Conservation (phyloP, 92 coral and sea anemone genomes). For the Zoanthus solanderi region DNA sequence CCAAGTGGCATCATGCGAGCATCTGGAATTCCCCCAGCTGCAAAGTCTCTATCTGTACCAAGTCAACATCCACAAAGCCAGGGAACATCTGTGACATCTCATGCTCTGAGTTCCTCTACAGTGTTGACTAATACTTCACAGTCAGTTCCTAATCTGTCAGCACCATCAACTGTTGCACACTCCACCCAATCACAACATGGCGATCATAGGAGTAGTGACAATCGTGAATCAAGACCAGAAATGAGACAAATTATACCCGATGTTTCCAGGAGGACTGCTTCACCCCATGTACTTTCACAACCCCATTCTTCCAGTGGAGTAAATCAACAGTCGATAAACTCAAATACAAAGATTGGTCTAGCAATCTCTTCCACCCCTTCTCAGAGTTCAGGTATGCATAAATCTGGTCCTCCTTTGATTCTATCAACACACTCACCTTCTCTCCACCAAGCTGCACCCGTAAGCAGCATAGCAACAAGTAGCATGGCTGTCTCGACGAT, state of each 20-base stretch:
- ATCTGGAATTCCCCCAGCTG: constrained; percentile 19
- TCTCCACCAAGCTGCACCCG: constrained; percentile 44
- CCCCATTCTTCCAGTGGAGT: neutral
- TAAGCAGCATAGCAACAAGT: constrained; percentile 44
- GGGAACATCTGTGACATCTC: constrained; percentile 29
- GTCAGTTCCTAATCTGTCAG: neutral
- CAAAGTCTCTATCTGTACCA: constrained; percentile 7
- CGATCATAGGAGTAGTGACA: constrained; percentile 22
- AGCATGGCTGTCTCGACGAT: constrained; percentile 57
- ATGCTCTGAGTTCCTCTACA: constrained; percentile 5
- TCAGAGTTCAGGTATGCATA: constrained; percentile 41
- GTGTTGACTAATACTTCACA: neutral
- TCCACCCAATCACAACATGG: constrained; percentile 22
- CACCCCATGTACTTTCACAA: constrained; percentile 31
- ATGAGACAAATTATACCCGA: constrained; percentile 25
- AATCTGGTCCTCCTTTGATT: constrained; percentile 16
- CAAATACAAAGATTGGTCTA: constrained; percentile 20
- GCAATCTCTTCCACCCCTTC: constrained; percentile 23
- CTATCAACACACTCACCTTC: constrained; percentile 17
- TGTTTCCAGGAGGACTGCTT: constrained; percentile 29
- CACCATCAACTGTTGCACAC: constrained; percentile 20
- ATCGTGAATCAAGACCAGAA: constrained; percentile 38
- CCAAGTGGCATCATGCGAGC: constrained; percentile 38
- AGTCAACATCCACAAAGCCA: constrained; percentile 39
- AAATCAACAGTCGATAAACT: constrained; percentile 24